These are phyloP conservation scores for Platycheirus albimanus DNA, from an alignment of 2,888 invertebrate species.

Conservation along the genomic window DNA sequence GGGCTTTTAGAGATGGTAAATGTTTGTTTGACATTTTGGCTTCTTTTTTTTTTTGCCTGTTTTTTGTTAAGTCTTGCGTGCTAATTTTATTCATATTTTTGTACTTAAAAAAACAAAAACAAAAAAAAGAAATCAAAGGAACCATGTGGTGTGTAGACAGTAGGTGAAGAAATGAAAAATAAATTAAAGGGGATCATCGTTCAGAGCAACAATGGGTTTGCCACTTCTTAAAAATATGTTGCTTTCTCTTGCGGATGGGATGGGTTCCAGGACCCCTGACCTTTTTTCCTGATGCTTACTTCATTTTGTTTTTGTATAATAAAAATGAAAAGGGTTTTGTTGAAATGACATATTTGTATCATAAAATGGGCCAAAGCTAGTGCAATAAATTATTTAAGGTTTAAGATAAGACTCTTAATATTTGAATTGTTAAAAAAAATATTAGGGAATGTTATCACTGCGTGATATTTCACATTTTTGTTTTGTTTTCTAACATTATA, in stretches of 20 bases:
- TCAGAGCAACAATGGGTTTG: background rate
- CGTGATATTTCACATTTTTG: no score
- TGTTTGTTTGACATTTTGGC: slow-evolving; percentile 20
- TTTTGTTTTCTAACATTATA: no score
- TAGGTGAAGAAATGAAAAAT: no score
- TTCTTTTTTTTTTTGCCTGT: slow-evolving; percentile 8
- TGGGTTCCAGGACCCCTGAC: no score
- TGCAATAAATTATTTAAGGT: background rate
- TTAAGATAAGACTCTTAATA: background rate
- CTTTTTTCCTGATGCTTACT: background rate
- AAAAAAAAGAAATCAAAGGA: background rate
- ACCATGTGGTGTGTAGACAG: background rate
- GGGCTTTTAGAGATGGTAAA: background rate
- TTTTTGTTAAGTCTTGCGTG: background rate
- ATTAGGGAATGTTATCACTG: no score
- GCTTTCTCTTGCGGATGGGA: no score
- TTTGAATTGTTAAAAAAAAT: background rate
- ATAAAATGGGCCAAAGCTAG: background rate
- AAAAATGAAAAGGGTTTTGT: background rate
- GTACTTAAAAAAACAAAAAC: no score
- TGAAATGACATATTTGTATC: background rate
- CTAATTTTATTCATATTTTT: background rate
- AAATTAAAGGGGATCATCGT: background rate
- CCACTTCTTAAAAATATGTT: background rate
- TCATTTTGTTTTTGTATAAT: background rate